These are phyloP conservation scores for Drosophila mimetica DNA, from an alignment of 2,888 invertebrate species.

Conservation along the genomic window DNA sequence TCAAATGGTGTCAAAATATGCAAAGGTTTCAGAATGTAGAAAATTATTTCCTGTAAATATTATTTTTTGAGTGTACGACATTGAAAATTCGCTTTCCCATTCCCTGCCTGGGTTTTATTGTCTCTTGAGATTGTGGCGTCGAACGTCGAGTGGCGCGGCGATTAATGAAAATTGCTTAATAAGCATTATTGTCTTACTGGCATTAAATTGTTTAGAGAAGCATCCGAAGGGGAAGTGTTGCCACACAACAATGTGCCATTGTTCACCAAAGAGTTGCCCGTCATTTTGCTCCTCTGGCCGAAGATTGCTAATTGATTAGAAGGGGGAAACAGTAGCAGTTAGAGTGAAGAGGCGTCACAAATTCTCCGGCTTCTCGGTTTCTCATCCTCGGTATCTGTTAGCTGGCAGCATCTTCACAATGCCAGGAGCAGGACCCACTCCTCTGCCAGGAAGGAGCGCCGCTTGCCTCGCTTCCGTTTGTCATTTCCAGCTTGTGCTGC, in stretches of 20 bases:
- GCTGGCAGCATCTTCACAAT: conserved; percentile 43
- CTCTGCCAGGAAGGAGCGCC: conserved; percentile 51
- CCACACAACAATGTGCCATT: conserved; percentile 33
- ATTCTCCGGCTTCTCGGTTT: neutral
- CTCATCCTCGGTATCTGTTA: conserved; percentile 20
- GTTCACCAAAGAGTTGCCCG: conserved; percentile 32
- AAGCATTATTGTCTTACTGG: conserved; percentile 78
- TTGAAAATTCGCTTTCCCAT: neutral
- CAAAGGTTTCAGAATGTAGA: no score
- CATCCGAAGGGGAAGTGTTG: conserved; percentile 37
- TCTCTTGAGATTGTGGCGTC: conserved; percentile 64
- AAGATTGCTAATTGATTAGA: conserved; percentile 42
- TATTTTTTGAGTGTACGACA: neutral
- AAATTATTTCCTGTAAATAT: no score
- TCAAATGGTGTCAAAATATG: no score
- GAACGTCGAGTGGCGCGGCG: conserved; percentile 73
- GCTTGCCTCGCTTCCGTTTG: conserved; percentile 66
- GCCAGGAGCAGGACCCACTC: conserved; percentile 20
- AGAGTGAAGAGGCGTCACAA: neutral
- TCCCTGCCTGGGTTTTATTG: conserved; percentile 3
- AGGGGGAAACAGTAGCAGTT: conserved; percentile 3
- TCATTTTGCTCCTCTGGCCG: neutral
- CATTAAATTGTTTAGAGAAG: conserved; percentile 73
- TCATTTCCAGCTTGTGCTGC: conserved; percentile 69
- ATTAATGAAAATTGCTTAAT: conserved; percentile 81